Conservation (phyloP, 2,113 vertebrate species). For the Lycaon pictus region DNA sequence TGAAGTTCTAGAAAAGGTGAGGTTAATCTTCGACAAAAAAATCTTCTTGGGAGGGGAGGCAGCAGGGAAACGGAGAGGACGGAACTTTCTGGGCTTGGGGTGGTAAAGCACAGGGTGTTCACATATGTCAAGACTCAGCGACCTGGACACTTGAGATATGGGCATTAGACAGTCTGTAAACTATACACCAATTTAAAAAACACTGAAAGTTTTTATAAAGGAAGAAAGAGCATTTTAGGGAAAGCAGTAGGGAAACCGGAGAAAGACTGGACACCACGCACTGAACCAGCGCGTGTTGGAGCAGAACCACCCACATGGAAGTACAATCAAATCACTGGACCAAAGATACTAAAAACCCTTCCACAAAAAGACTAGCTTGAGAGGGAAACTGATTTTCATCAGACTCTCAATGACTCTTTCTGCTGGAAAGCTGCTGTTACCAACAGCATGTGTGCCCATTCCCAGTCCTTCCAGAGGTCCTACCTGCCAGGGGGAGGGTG, state of each 20-base stretch:
- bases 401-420: not conserved
- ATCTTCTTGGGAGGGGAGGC: not conserved
- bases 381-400: not conserved
- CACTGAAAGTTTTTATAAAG: not conserved
- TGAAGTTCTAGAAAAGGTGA: not conserved
- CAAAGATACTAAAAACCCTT: not conserved
- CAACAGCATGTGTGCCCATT: not conserved
- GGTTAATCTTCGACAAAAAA: not conserved
- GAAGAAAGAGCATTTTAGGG: not conserved
- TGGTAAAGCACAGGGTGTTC: not conserved
- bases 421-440: not conserved
- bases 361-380: not conserved
- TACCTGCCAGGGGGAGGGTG: not conserved
- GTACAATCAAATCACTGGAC: not conserved
- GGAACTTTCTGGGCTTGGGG: not conserved
- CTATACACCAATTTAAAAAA: not conserved
- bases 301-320: not conserved
- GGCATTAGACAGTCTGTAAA: not conserved
- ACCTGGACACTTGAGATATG: not conserved
- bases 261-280: not conserved
- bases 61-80: not conserved
- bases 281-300: rapidly evolving
- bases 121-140: too few species aligned
- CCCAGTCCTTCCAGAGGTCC: not conserved
- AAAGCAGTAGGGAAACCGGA: not conserved